Evolutionary conservation across 2,113 vertebrate genomes (phyloP), one percentile per base, ranked within the genome.

Genomic region (Ceyx melanurus): DNA sequence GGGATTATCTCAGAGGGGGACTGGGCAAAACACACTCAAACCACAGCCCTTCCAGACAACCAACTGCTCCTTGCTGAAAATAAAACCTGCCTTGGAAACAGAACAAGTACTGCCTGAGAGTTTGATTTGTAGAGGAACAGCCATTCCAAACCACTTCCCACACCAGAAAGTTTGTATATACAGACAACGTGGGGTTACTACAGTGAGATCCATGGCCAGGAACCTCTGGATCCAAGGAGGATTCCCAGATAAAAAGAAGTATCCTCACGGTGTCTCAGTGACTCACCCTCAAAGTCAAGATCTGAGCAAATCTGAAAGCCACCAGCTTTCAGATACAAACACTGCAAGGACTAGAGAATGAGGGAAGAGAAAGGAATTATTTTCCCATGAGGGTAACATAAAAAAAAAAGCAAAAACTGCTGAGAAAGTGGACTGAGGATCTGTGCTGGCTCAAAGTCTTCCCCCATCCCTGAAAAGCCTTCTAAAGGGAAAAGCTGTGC

Each of bases 11-110:
- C 53, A 11, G 18, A n/a, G 50, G 2, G 15, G 43, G n/a, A 22
- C 15, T 22, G 31, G 37, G 37, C 13, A 18, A 57, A 50, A 1
- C 1, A 0, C 0, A 1, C 23, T 35, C 66, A 61, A 37, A 8
- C 9, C 14, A 33, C 19, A 66, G 40, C 54, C 31, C 31, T 28
- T 61, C 40, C 53, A 61, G 53, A 43, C 43, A 58, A 18, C 26
- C 6, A 23, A 10, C 51, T 6, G 9, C 3, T 45, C 57, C 72
- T 37, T 37, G 37, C 37, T 37, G 37, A 37, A 37, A 37, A 37
- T 37, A 37, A 37, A 37, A 37, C 37, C 37, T 37, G 37, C 37
- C 37, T 37, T 37, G 37, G 37, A 37, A 37, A 37, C 37, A 37
- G 37, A 37, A 37, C 37, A 37, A 58, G 6, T n/a, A 40, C 42